A percentile compares a stretch with the other conserved stretches of the same genome.
These are phyloP conservation scores for Drosophila fuyamai DNA, from an alignment of 1,140 invertebrate genomes.

Conservation along the genomic window DNA sequence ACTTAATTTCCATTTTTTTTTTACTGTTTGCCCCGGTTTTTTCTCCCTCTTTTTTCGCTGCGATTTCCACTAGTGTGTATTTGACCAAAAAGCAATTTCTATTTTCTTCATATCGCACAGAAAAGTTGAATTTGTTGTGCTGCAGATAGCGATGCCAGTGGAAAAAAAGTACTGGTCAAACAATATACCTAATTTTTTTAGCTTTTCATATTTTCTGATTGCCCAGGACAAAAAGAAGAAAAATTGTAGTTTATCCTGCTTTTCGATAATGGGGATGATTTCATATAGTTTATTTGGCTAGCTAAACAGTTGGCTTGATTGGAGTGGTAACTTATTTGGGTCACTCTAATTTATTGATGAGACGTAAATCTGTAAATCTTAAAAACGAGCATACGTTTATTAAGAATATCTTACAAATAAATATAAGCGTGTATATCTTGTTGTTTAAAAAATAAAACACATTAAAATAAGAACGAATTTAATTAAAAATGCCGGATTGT, in stretches of 20 bases:
- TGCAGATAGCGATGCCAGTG: slow-evolving; percentile 35
- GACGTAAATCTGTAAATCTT: neutral
- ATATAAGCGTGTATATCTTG: no score
- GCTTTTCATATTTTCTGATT: slow-evolving; percentile 56
- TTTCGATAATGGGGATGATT: slow-evolving; percentile 19
- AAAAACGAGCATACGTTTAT: no score
- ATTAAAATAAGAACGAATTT: no score
- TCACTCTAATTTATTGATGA: neutral
- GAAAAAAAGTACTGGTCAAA: slow-evolving; percentile 33
- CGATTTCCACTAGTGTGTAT: slow-evolving; percentile 40
- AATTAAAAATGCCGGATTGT: no score
- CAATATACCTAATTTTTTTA: slow-evolving; percentile 48
- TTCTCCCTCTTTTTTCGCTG: slow-evolving; percentile 1
- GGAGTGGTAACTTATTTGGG: slow-evolving; percentile 6
- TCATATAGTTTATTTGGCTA: slow-evolving; percentile 7
- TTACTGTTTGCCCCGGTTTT: slow-evolving; percentile 8
- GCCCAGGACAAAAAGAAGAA: neutral
- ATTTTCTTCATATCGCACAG: slow-evolving; percentile 59
- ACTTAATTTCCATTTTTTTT: slow-evolving; percentile 76
- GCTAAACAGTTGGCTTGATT: slow-evolving; percentile 36
- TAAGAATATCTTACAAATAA: no score
- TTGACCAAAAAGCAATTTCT: slow-evolving; percentile 78
- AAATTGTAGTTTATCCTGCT: slow-evolving; percentile 34
- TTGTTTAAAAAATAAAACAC: no score
- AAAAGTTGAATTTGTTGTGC: slow-evolving; percentile 68